Percentiles rank a stretch among this genome's conserved stretches.
These are phyloP conservation scores for Lydus trimaculatus DNA, from an alignment of 2,888 invertebrate genomes.

Conservation along the genomic window DNA sequence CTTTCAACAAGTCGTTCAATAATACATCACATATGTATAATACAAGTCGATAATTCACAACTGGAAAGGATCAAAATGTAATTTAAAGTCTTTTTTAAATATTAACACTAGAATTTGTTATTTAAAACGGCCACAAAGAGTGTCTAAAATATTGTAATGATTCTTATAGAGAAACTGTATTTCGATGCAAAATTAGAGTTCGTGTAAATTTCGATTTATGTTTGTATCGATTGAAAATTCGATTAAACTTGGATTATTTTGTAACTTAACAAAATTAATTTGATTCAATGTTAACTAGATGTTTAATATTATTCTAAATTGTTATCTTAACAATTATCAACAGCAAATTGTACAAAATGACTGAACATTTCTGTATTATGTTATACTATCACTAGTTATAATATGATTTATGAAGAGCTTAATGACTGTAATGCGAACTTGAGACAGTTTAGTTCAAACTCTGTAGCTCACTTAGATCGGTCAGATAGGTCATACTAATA, in stretches of 20 bases:
- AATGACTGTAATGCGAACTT: constrained; percentile 45
- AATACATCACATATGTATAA: not conserved
- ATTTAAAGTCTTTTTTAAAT: not conserved
- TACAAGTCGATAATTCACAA: not conserved
- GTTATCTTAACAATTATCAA: constrained; percentile 29
- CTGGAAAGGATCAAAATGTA: not conserved
- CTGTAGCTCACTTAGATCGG: constrained; percentile 41
- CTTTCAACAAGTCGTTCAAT: not conserved
- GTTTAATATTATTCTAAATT: constrained; percentile 21
- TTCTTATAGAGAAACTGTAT: not conserved
- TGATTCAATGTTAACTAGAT: not conserved
- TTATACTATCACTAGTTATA: constrained; percentile 42
- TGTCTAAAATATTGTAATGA: not conserved
- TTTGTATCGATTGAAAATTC: not conserved
- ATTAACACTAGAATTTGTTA: not conserved
- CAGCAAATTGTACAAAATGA: constrained; percentile 27
- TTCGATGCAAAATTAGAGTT: no score
- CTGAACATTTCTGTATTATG: constrained; percentile 30
- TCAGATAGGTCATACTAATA: constrained; percentile 40
- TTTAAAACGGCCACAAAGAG: not conserved
- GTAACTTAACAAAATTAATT: constrained; percentile 11
- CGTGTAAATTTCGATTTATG: not conserved
- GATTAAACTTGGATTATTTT: not conserved
- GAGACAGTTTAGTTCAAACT: constrained; percentile 41
- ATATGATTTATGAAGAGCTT: constrained; percentile 46